A percentile compares a stretch with the other conserved stretches of the same genome.
phyloP scores from a whole-genome alignment of 2,888 invertebrate species.

The Eledone cirrhosa region DNA sequence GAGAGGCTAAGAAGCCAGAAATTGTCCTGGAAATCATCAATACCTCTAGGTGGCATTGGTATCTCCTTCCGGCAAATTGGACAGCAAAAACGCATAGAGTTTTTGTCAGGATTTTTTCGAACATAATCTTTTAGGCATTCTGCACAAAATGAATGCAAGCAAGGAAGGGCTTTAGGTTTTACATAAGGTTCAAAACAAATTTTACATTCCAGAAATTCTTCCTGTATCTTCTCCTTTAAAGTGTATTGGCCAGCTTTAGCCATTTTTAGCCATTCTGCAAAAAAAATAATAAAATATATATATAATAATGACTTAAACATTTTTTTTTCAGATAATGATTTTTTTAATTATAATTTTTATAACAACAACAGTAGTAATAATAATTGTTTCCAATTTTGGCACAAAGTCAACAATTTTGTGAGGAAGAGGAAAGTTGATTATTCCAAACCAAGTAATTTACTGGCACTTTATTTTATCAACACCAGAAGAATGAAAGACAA shows the following conservation, averaged over 20 bases:
- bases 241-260: slow-evolving; percentile 45
- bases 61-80: slow-evolving; percentile 61
- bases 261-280: slow-evolving; percentile 63
- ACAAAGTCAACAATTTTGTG: too few relatives aligned
- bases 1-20: slow-evolving; percentile 55
- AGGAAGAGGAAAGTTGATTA: too few relatives aligned
- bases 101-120: slow-evolving; percentile 51
- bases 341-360: too few relatives aligned
- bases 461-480: too few relatives aligned
- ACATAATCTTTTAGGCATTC: slow-evolving; percentile 57
- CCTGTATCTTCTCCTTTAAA: slow-evolving; percentile 58
- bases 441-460: too few relatives aligned
- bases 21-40: slow-evolving; percentile 57
- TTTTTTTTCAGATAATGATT: too few relatives aligned
- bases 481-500: too few relatives aligned
- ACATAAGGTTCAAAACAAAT: slow-evolving; percentile 58
- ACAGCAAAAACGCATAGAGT: slow-evolving; percentile 55
- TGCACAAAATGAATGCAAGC: slow-evolving; percentile 57
- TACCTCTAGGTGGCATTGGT: slow-evolving; percentile 51
- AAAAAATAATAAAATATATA: slow-evolving; percentile 31
- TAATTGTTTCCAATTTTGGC: too few relatives aligned
- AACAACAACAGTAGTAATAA: too few relatives aligned
- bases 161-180: slow-evolving; percentile 58
- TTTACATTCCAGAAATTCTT: slow-evolving; percentile 61
- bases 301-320: too few relatives aligned